Percentiles rank a stretch among this genome's conserved stretches.
phyloP scores from a whole-genome alignment of 2,797 vertebrate genomes.

The Limnodromus scolopaceus region DNA sequence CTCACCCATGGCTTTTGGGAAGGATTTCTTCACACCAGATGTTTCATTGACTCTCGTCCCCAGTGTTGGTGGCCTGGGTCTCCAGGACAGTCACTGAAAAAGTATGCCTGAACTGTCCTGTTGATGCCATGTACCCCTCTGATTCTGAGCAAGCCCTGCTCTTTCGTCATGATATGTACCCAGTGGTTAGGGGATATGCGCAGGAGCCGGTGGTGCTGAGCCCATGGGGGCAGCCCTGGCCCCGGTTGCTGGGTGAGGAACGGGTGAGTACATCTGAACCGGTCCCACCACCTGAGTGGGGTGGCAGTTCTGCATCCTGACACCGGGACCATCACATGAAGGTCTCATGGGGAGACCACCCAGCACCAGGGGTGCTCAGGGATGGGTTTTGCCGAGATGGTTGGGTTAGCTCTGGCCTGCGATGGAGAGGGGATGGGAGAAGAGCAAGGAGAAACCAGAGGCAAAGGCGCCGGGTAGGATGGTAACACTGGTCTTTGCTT shows the following conservation, averaged over 20 bases:
- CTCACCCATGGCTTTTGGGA: background rate
- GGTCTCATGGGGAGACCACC: rapidly evolving
- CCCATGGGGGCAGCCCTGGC: background rate
- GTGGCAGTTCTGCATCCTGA: background rate
- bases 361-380: background rate
- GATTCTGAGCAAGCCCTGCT: background rate
- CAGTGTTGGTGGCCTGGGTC: background rate
- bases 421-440: background rate
- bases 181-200: background rate
- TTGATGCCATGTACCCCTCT: background rate
- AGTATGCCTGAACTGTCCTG: background rate
- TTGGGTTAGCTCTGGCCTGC: background rate
- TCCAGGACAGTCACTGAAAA: background rate
- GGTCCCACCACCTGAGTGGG: background rate
- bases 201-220: background rate
- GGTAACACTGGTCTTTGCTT: background rate
- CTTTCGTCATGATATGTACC: background rate
- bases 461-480: background rate
- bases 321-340: rapidly evolving
- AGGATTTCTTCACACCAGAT: background rate
- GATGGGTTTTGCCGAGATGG: background rate
- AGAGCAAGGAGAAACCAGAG: conserved; percentile 6
- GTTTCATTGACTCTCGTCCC: background rate
- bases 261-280: background rate
- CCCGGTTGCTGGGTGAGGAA: background rate